Evolutionary conservation across 2,888 invertebrate genomes (phyloP).

Genomic region (Clusia tigrina): DNA sequence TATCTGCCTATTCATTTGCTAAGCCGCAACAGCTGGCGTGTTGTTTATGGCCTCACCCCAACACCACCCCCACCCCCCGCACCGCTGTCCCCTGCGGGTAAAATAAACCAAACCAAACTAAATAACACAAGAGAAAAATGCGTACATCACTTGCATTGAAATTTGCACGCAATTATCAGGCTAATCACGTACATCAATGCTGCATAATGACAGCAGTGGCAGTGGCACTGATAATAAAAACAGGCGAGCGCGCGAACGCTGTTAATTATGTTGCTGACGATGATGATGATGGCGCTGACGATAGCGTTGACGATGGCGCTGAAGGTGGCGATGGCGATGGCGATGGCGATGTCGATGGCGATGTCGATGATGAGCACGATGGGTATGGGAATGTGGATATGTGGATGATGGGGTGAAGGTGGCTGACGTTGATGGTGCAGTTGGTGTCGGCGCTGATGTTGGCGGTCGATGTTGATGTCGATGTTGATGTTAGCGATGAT

Average conservation of each 20-base stretch:
- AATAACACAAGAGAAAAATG: not conserved
- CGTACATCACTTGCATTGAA: constrained; percentile 2
- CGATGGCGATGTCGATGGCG: constrained; percentile 5
- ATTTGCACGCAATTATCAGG: not conserved
- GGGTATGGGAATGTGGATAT: no score
- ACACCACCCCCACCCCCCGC: not conserved
- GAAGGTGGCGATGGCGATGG: constrained; percentile 13
- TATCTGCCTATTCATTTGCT: not conserved
- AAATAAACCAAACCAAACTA: not conserved
- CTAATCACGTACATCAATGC: constrained; percentile 4
- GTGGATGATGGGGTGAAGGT: no score
- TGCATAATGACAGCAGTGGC: not conserved
- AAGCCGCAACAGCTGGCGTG: not conserved
- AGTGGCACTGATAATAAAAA: not conserved
- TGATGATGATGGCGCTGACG: constrained; percentile 27
- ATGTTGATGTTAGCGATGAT: not conserved
- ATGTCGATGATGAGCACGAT: not conserved
- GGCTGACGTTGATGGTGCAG: no score
- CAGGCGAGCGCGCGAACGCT: constrained; percentile 34
- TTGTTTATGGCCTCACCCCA: not conserved
- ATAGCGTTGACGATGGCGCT: constrained; percentile 15
- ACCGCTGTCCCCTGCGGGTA: not conserved
- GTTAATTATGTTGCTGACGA: constrained; percentile 31
- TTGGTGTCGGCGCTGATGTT: not conserved
- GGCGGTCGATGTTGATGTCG: not conserved